A percentile compares a stretch with the other conserved stretches of the same genome.
Conservation (phyloP, 2,888 invertebrate genomes). For the Eumerus sabulonum region DNA sequence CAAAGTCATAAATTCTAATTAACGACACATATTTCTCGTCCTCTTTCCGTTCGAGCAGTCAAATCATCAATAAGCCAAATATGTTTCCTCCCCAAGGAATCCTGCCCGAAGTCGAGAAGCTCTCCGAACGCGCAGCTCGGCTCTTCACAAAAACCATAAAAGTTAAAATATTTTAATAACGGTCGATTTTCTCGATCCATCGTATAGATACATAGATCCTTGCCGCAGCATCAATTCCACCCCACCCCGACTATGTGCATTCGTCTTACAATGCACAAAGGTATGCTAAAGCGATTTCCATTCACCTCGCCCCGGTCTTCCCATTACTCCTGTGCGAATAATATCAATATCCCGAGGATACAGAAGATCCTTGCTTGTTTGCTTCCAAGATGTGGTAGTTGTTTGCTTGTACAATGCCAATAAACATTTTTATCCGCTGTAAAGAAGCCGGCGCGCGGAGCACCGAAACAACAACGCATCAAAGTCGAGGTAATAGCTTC, state of each 20-base stretch:
- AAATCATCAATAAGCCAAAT: slow-evolving; percentile 32
- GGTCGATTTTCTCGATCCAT: slow-evolving; percentile 46
- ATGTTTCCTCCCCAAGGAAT: slow-evolving; percentile 20
- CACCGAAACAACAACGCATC: slow-evolving; percentile 48
- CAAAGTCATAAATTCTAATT: slow-evolving; percentile 60
- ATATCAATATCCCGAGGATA: slow-evolving; percentile 68
- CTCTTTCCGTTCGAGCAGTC: slow-evolving; percentile 17
- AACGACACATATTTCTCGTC: slow-evolving; percentile 59
- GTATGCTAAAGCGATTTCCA: slow-evolving; percentile 75
- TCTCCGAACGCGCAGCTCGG: slow-evolving; percentile 15
- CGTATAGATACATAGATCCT: background rate
- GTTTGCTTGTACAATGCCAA: slow-evolving; percentile 67
- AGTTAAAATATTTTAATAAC: slow-evolving; percentile 69
- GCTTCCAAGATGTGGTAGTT: slow-evolving; percentile 67
- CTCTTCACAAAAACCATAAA: slow-evolving; percentile 59
- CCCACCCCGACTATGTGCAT: slow-evolving; percentile 70
- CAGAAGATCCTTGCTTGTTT: slow-evolving; percentile 17
- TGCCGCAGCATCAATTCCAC: background rate
- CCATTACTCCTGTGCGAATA: slow-evolving; percentile 48
- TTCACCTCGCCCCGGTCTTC: slow-evolving; percentile 23
- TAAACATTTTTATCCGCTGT: slow-evolving; percentile 66
- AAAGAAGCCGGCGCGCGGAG: no score
- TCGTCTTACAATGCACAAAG: slow-evolving; percentile 78
- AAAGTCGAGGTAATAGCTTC: slow-evolving; percentile 43
- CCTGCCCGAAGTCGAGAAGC: slow-evolving; percentile 39